Evolutionary conservation across 1,140 invertebrate genomes (phyloP).

Genomic region (Agrilus planipennis): DNA sequence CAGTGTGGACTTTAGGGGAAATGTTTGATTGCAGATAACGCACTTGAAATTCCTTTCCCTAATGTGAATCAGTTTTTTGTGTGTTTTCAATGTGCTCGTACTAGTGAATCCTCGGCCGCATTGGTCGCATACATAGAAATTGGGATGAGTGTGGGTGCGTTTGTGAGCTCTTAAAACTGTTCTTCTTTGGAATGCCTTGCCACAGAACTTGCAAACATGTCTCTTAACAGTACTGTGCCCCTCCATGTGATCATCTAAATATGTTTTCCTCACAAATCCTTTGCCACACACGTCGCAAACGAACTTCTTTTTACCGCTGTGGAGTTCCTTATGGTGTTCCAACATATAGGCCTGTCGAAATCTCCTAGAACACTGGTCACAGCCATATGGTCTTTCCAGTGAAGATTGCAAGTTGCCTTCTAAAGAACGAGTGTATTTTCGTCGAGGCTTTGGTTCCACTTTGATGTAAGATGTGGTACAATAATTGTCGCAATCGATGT

Average conservation of each 20-base stretch:
- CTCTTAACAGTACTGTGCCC: slow-evolving; percentile 37
- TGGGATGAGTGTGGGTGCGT: slow-evolving; percentile 32
- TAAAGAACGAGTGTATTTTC: too few relatives aligned
- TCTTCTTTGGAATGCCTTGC: slow-evolving; percentile 39
- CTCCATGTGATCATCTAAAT: slow-evolving; percentile 18
- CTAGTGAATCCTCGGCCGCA: slow-evolving; percentile 24
- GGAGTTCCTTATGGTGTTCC: slow-evolving; percentile 6
- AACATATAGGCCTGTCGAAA: too few relatives aligned
- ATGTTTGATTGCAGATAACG: slow-evolving; percentile 19
- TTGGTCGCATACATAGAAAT: slow-evolving; percentile 18
- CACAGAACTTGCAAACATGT: slow-evolving; percentile 40
- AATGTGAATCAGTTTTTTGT: slow-evolving; percentile 20
- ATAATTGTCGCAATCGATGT: slow-evolving; percentile 3
- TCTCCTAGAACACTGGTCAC: too few relatives aligned
- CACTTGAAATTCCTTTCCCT: slow-evolving; percentile 22
- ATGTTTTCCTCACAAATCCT: slow-evolving; percentile 17
- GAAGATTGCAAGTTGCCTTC: too few relatives aligned
- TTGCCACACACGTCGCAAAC: slow-evolving; percentile 20
- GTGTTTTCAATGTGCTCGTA: slow-evolving; percentile 20
- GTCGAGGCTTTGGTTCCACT: neutral
- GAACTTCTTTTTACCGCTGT: slow-evolving; percentile 11
- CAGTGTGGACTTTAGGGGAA: slow-evolving; percentile 22
- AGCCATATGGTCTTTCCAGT: too few relatives aligned
- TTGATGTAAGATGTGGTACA: neutral
- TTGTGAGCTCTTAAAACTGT: slow-evolving; percentile 36